Conservation (phyloP, 1,140 invertebrate species). For the Aphidius gifuensis region DNA sequence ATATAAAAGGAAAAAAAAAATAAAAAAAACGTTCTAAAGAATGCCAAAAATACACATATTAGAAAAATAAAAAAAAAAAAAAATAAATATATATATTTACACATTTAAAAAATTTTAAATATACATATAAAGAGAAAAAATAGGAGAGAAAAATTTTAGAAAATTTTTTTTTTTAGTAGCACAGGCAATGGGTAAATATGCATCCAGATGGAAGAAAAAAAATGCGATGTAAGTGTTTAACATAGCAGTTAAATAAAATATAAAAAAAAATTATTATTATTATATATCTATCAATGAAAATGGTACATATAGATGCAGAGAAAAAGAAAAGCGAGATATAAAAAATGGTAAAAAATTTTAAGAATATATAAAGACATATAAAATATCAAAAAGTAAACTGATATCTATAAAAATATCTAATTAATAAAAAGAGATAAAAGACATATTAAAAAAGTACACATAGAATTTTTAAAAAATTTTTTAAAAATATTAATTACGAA, state of each 20-base stretch:
- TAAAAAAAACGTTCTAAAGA: constrained; percentile 26
- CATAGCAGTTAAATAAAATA: neutral
- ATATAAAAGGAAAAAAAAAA: constrained; percentile 25
- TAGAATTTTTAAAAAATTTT: constrained; percentile 1
- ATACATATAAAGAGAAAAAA: constrained; percentile 11
- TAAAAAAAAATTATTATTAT: constrained; percentile 14
- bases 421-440: constrained; percentile 29
- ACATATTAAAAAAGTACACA: constrained; percentile 31
- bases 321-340: constrained; percentile 8
- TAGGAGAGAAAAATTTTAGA: no score
- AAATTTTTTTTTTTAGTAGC: neutral
- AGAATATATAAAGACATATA: constrained; percentile 31
- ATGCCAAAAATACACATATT: constrained; percentile 38
- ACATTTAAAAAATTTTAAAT: constrained; percentile 25
- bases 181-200: neutral
- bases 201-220: neutral
- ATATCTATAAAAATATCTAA: constrained; percentile 34
- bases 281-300: constrained; percentile 4
- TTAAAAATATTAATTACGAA: neutral
- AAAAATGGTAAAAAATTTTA: constrained; percentile 19
- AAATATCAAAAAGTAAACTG: constrained; percentile 31
- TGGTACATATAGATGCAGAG: constrained; percentile 28
- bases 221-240: no score
- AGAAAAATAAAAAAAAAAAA: constrained; percentile 27
- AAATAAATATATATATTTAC: constrained; percentile 25